Evolutionary conservation across 2,113 vertebrate species (phyloP).

Genomic region (Lycaon pictus): DNA sequence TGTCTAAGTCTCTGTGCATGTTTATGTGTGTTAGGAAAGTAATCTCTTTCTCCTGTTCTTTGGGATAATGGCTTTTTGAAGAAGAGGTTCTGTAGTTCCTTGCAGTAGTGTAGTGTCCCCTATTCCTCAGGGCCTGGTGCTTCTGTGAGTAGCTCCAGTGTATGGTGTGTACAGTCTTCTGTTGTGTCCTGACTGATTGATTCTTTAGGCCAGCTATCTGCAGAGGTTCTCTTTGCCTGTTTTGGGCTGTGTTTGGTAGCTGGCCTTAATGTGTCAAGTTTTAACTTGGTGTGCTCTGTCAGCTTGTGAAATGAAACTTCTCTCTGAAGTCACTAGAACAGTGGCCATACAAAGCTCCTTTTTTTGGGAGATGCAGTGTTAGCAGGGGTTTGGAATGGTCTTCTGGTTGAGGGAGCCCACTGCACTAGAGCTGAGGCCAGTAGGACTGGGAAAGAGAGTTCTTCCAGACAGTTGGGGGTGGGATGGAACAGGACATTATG

Average conservation of each 20-base stretch:
- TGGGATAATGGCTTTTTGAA: background rate
- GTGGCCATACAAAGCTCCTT: background rate
- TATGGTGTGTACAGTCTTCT: background rate
- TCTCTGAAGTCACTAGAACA: background rate
- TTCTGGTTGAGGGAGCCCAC: background rate
- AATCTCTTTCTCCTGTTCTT: background rate
- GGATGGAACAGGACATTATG: background rate
- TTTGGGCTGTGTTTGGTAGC: background rate
- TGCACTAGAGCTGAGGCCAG: background rate
- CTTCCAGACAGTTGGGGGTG: background rate
- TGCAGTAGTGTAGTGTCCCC: background rate
- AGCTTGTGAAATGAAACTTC: background rate
- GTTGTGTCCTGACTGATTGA: background rate
- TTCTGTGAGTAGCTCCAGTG: background rate
- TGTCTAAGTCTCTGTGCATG: background rate
- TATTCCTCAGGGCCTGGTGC: background rate
- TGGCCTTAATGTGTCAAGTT: background rate
- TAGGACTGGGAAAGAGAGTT: background rate
- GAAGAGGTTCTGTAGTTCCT: background rate
- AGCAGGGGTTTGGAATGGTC: background rate
- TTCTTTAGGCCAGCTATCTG: background rate
- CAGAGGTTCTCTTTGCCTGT: background rate
- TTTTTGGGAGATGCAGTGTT: background rate
- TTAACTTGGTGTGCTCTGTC: background rate
- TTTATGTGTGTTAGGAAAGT: background rate